Conservation (phyloP, 92 coral and sea anemone species). For the Epizoanthus stellaris region DNA sequence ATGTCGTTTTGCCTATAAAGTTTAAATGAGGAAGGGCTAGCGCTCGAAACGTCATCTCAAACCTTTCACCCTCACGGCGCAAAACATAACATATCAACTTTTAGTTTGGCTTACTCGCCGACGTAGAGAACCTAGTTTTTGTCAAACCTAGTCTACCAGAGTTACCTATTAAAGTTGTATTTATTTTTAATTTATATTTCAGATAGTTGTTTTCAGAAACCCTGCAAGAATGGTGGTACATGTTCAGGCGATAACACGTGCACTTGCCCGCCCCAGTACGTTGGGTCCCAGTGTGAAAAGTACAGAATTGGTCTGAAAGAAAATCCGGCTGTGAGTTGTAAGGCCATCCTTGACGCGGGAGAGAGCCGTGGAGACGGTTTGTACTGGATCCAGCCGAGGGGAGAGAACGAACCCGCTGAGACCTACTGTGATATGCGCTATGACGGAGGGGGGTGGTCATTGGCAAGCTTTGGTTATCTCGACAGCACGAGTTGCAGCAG, state of each 20-base stretch:
- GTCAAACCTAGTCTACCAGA: too few species aligned
- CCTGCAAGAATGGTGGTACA: conserved; percentile 42
- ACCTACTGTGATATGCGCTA: conserved; percentile 60
- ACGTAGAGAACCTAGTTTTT: too few species aligned
- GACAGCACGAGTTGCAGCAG: conserved; percentile 13
- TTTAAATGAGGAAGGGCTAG: neutral
- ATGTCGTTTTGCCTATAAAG: too few species aligned
- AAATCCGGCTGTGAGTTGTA: conserved; percentile 50
- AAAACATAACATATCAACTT: too few species aligned
- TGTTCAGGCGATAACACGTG: conserved; percentile 43
- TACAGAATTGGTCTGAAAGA: conserved; percentile 32
- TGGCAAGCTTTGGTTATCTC: conserved; percentile 60
- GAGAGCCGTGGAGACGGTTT: conserved; percentile 36
- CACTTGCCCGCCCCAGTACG: conserved; percentile 29
- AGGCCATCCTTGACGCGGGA: conserved; percentile 41
- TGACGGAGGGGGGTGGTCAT: conserved; percentile 62
- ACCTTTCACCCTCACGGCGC: too few species aligned
- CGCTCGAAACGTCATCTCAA: too few species aligned
- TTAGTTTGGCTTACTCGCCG: too few species aligned
- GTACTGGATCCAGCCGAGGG: conserved; percentile 55
- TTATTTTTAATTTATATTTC: too few species aligned
- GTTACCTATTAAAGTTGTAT: too few species aligned
- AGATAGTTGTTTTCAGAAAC: conserved; percentile 33
- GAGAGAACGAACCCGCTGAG: conserved; percentile 39
- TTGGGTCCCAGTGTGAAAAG: conserved; percentile 29